Evolutionary conservation across 2,888 invertebrate genomes (phyloP), one percentile per base, ranked within the genome.

Genomic region (Heliconius sara): DNA sequence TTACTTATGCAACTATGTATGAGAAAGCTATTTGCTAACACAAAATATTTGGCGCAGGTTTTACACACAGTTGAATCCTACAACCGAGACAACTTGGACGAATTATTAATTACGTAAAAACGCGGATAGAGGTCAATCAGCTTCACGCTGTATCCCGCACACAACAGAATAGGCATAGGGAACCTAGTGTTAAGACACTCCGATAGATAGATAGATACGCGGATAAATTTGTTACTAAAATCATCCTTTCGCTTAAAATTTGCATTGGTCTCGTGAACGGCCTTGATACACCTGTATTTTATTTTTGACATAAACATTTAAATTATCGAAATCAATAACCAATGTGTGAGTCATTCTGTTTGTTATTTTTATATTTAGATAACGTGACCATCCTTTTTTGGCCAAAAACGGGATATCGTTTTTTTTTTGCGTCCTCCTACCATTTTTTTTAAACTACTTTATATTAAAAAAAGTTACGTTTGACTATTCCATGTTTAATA

Each of bases 1-100:
- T 87, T 76, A 81, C 84, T 93, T 93, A 90, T 88, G 88, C 88
- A 93, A 93, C 85, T 85, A 85, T 82, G 79, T 90, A 88, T 88
- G 87, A 89, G 91, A 93, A 92, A 91, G 91, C 87, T 86, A 86
- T 87, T 81, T 76, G 79, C 80, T 81, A 81, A 83, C 86, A 84
- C 85, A 84, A 85, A 89, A 88, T 88, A 87, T 90, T 87, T 88
- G 86, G 87, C 85, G 85, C 86, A 66, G 81, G 81, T 84, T 77
- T 79, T 72, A 72, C 9, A 76, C 65, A 43, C 13, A 52, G 52
- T 77, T 75, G 30, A 75, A 67, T 79, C 63, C 57, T 30, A 47
- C 22, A 5, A 34, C 34, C 52, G 30, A 67, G 22, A 66, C 27
- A 25, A 63, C 22, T 19, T 67, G 67, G 16, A 30, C 34, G 30